Base-by-base conservation (phyloP, 2,113 vertebrate species). In the Tachuris rubrigastra region DNA sequence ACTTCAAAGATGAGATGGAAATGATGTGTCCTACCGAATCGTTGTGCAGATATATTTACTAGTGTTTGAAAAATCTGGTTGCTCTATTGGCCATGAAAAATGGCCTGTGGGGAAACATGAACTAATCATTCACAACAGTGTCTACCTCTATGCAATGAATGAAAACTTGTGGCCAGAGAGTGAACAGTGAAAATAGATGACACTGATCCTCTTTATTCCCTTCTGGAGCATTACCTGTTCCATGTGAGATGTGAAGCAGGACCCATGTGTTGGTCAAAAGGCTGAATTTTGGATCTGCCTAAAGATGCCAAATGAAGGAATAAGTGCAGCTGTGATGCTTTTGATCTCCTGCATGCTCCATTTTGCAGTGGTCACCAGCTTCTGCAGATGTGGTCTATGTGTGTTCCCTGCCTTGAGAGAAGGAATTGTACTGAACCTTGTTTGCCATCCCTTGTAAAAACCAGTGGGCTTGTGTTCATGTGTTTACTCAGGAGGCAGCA, bases 241-340 rank as follows among this genome's bases (percentile, higher is more conserved):
- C 31, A 5, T 0, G 6, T 5, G 53, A 0, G 2, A 14, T 2
- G n/a, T 4, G 55, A 17, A 18, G 20, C 67, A 63, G 65, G 50
- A 52, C 4, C 7, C 33, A 1, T 1, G 20, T 39, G 44, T 1
- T 52, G 67, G 22, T 3, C 39, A 55, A 53, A 55, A 59, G 30
- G 60, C 3, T 22, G 25, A 25, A 37, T 69, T 65, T 42, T 65
- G 77, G 42, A 49, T 65, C 73, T 74, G 35, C 31, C 47, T 44
- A 21, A 69, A 44, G 72, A 17, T 53, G 41, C 22, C 46, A 13
- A 47, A 52, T 58, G 42, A 78, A 73, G 30, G 49, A 30, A 35
- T 5, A 10, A 20, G 47, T 14, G 67, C 19, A 25, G 6, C 59
- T 35, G 17, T 7, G 19, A 15, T 17, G 65, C 5, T 60, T 77